Percentiles rank a stretch among this genome's conserved stretches.
Conservation (phyloP, 2,113 vertebrate species). For the Datnioides undecimradiatus region DNA sequence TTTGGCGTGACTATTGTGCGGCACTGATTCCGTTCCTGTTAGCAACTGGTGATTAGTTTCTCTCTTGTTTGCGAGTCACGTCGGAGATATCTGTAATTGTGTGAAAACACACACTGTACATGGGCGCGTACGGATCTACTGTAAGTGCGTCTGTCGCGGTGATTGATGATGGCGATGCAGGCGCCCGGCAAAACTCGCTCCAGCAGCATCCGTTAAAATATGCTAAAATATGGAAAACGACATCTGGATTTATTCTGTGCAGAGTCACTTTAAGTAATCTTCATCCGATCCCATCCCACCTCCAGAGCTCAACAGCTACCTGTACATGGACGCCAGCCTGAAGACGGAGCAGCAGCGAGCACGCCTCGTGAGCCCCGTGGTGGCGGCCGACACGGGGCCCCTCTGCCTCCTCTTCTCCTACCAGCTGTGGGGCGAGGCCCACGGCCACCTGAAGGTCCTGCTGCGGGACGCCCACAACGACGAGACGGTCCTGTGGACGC, state of each 20-base stretch:
- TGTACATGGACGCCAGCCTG: slow-evolving; percentile 88
- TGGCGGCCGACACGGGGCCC: slow-evolving; percentile 88
- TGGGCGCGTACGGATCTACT: neutral
- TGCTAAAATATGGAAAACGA: neutral
- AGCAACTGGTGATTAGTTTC: slow-evolving; percentile 47
- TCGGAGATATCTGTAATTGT: slow-evolving; percentile 30
- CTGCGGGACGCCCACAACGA: slow-evolving; percentile 88
- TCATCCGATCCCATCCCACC: neutral
- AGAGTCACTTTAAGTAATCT: neutral
- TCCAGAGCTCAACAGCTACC: slow-evolving; percentile 88
- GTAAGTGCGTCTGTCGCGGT: neutral
- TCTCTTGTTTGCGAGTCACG: slow-evolving; percentile 27
- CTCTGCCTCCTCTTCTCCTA: slow-evolving; percentile 96
- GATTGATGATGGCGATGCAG: slow-evolving; percentile 48
- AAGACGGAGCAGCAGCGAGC: slow-evolving; percentile 88
- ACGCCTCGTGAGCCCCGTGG: slow-evolving; percentile 88
- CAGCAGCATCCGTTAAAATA: slow-evolving; percentile 26
- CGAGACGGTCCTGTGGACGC: slow-evolving; percentile 91
- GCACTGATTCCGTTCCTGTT: slow-evolving; percentile 55
- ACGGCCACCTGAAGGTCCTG: slow-evolving; percentile 88
- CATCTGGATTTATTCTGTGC: slow-evolving; percentile 3
- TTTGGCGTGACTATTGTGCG: slow-evolving; percentile 65
- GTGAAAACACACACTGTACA: slow-evolving; percentile 36
- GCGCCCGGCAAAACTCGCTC: slow-evolving; percentile 4
- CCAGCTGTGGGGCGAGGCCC: slow-evolving; percentile 87